A percentile compares a stretch with the other conserved stretches of the same genome.
Conservation (phyloP, 2,113 vertebrate species). For the Myiagra hebetior region DNA sequence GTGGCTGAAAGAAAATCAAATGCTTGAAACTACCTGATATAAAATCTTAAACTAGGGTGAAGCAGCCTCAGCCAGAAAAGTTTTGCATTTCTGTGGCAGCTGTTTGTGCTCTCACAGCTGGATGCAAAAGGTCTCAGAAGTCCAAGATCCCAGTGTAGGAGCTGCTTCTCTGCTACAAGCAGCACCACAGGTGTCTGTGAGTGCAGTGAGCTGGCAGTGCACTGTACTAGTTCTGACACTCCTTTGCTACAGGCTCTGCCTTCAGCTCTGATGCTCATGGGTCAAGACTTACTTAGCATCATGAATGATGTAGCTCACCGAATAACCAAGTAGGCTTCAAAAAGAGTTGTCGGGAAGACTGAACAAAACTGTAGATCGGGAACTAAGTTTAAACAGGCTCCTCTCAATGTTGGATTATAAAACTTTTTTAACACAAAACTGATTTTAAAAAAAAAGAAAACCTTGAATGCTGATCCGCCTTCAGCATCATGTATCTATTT, state of each 20-base stretch:
- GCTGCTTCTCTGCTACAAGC: no score
- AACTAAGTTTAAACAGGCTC: background rate
- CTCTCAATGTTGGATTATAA: background rate
- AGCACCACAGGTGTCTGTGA: no score
- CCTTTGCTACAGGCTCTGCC: background rate
- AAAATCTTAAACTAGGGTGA: background rate
- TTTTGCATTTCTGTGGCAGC: background rate
- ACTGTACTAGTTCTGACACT: fast-evolving
- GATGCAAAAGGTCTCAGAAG: background rate
- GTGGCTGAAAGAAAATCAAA: background rate
- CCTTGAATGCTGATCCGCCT: background rate
- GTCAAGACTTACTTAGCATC: fast-evolving
- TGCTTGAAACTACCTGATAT: background rate
- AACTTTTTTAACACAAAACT: background rate
- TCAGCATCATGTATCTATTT: background rate
- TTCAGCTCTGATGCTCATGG: fast-evolving
- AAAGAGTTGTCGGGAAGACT: background rate
- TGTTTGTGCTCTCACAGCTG: background rate
- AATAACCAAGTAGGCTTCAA: background rate
- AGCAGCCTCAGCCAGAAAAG: background rate
- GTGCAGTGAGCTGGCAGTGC: fast-evolving
- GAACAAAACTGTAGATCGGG: background rate
- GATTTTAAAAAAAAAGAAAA: background rate
- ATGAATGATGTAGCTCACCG: background rate
- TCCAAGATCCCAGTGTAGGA: background rate